Conservation (phyloP, 2,888 invertebrate genomes). For the Lottia gigantea region DNA sequence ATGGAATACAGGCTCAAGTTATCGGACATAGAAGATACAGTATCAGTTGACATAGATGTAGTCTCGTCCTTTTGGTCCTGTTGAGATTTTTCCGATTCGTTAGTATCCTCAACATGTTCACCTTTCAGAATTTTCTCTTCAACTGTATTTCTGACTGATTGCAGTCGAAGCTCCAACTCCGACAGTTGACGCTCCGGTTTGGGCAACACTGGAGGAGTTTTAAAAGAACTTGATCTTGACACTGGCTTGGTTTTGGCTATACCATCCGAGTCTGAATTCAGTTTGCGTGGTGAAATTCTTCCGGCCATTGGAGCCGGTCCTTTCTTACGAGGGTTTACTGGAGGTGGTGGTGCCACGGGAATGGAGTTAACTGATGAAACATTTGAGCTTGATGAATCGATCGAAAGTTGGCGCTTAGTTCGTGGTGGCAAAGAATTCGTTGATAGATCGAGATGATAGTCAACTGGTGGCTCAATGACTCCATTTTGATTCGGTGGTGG, state of each 20-base stretch:
- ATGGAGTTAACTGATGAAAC: neutral
- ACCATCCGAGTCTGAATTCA: neutral
- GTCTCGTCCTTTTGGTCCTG: neutral
- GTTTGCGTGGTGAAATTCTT: neutral
- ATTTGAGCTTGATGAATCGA: constrained; percentile 14
- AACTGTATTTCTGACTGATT: neutral
- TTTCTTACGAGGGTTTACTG: constrained; percentile 23
- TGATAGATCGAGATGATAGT: constrained; percentile 46
- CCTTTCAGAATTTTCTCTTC: neutral
- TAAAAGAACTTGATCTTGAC: neutral
- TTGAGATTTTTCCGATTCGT: neutral
- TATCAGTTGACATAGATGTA: neutral
- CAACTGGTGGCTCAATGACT: constrained; percentile 47
- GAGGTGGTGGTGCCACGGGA: constrained; percentile 20
- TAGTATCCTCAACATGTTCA: neutral
- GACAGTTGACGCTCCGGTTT: neutral
- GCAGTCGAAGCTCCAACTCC: constrained; percentile 5
- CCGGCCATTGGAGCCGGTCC: neutral
- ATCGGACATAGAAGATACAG: neutral
- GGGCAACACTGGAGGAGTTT: neutral
- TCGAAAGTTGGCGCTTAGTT: constrained; percentile 12
- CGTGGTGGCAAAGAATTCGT: constrained; percentile 16
- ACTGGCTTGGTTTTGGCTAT: neutral
- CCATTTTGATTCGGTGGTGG: constrained; percentile 40
- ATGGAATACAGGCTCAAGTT: neutral